These are phyloP conservation scores for Chauna torquata DNA, from an alignment of 2,113 vertebrate species.

Conservation along the genomic window DNA sequence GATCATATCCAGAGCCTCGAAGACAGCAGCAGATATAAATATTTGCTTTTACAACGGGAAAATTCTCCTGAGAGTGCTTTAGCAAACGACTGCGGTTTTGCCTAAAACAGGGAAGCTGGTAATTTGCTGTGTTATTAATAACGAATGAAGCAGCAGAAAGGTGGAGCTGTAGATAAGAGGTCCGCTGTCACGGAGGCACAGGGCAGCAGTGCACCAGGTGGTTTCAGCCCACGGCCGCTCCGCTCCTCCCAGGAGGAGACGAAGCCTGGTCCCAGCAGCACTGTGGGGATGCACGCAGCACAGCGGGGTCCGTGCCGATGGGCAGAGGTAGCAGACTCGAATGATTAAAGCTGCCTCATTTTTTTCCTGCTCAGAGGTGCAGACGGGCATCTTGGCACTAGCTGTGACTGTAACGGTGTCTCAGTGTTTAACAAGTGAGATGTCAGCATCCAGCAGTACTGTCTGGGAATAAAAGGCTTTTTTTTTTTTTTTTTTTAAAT, in stretches of 20 bases:
- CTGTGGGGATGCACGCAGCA: background rate
- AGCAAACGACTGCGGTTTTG: background rate
- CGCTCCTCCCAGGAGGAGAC: background rate
- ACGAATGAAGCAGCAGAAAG: background rate
- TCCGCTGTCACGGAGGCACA: background rate
- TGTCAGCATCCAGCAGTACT: background rate
- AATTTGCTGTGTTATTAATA: background rate
- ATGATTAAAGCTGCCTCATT: background rate
- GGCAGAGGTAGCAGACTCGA: background rate
- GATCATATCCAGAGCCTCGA: slow-evolving; percentile 55
- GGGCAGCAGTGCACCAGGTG: background rate
- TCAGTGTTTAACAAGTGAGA: background rate
- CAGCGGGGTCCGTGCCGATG: rapidly evolving
- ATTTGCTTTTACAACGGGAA: slow-evolving; percentile 48
- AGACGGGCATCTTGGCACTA: background rate
- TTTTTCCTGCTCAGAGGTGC: background rate
- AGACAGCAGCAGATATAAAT: slow-evolving; percentile 54
- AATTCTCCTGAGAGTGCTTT: slow-evolving; percentile 35
- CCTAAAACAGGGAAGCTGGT: background rate
- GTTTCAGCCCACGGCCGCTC: background rate
- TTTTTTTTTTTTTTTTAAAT: too few species aligned
- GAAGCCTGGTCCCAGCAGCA: background rate
- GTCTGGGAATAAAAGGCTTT: background rate
- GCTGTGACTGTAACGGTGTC: background rate
- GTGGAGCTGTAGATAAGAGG: background rate